Evolutionary conservation across 2,888 invertebrate genomes (phyloP).

Genomic region (Apomyelois bistriatella): DNA sequence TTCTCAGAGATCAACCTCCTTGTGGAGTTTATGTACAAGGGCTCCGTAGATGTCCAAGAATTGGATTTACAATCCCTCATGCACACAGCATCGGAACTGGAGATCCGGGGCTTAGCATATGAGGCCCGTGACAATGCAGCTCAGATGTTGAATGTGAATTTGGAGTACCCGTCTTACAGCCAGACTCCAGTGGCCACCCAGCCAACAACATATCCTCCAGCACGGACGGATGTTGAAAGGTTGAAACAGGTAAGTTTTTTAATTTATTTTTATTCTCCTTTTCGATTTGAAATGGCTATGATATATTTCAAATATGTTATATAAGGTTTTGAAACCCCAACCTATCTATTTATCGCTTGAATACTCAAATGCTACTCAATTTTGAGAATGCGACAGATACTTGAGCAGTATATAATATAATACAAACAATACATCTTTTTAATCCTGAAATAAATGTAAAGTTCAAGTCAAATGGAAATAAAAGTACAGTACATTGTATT

Average conservation of each 20-base stretch:
- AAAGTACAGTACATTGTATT: too few relatives aligned
- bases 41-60: conserved; percentile 83
- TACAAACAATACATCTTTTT: too few relatives aligned
- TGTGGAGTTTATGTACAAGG: conserved; percentile 86
- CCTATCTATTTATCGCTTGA: too few relatives aligned
- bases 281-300: too few relatives aligned
- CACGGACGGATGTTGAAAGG: conserved; percentile 69
- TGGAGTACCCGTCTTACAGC: conserved; percentile 70
- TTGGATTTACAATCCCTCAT: conserved; percentile 82
- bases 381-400: too few relatives aligned
- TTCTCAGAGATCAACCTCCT: conserved; percentile 83
- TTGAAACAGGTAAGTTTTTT: conserved; percentile 65
- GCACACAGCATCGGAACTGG: conserved; percentile 84
- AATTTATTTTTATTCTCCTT: neutral
- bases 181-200: conserved; percentile 42
- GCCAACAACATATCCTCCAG: conserved; percentile 41
- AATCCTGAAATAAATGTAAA: too few relatives aligned
- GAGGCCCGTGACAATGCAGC: conserved; percentile 80
- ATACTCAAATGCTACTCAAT: too few relatives aligned
- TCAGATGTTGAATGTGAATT: conserved; percentile 74
- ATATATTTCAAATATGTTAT: too few relatives aligned
- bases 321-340: too few relatives aligned
- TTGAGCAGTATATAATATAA: too few relatives aligned
- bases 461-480: too few relatives aligned
- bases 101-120: conserved; percentile 83